These are phyloP conservation scores for Oscheius myriophilus DNA, from an alignment of 2,888 invertebrate genomes.

Conservation along the genomic window DNA sequence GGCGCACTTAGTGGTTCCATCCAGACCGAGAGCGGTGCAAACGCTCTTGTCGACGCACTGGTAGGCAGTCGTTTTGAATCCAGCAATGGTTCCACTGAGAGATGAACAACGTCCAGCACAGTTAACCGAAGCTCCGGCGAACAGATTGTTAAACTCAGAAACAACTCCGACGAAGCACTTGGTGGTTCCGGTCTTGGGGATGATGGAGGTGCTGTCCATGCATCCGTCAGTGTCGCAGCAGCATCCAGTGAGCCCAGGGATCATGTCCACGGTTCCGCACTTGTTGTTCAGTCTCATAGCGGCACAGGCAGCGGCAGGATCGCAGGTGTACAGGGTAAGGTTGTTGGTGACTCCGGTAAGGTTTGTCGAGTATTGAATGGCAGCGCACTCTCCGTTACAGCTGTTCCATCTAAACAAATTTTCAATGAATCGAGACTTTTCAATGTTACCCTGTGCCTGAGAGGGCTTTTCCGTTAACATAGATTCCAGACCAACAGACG, in stretches of 20 bases:
- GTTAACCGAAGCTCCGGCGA: conserved; percentile 36
- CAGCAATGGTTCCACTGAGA: conserved; percentile 37
- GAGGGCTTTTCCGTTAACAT: conserved; percentile 25
- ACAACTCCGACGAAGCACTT: conserved; percentile 52
- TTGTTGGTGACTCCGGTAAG: conserved; percentile 31
- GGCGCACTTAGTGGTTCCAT: conserved; percentile 40
- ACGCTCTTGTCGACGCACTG: conserved; percentile 39
- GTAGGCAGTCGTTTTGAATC: conserved; percentile 38
- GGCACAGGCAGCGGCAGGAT: conserved; percentile 45
- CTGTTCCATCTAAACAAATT: conserved; percentile 18
- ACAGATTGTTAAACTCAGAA: conserved; percentile 2
- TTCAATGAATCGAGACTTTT: too few relatives aligned
- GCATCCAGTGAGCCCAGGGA: conserved; percentile 47
- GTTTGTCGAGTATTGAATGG: conserved; percentile 35
- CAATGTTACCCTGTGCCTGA: conserved; percentile 1
- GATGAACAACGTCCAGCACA: conserved; percentile 48
- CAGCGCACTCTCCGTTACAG: conserved; percentile 50
- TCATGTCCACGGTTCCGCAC: conserved; percentile 36
- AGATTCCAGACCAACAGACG: conserved; percentile 29
- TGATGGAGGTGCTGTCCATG: conserved; percentile 37
- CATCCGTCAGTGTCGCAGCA: conserved; percentile 51
- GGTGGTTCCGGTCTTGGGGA: conserved; percentile 44
- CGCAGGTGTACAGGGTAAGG: conserved; percentile 45
- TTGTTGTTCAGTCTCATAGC: conserved; percentile 29
- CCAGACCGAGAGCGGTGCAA: conserved; percentile 38